These are phyloP conservation scores for Telenomus remus DNA, from an alignment of 1,140 invertebrate genomes.

Conservation along the genomic window DNA sequence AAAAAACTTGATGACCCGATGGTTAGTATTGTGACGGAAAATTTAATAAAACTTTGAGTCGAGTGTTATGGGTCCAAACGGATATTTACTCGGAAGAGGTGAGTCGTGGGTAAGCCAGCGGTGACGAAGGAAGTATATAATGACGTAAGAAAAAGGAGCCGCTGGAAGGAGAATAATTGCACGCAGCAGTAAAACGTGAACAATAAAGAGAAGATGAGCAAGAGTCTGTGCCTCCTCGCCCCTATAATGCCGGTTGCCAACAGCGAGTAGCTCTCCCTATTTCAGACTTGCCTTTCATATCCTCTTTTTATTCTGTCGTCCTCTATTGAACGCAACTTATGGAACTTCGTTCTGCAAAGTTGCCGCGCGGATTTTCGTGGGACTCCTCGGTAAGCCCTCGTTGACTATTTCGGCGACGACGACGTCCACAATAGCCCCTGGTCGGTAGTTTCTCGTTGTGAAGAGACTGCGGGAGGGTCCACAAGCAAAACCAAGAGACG, in stretches of 20 bases:
- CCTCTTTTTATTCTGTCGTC: conserved; percentile 67
- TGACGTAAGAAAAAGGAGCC: conserved; percentile 54
- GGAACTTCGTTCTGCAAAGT: conserved; percentile 67
- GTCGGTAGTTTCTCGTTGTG: conserved; percentile 67
- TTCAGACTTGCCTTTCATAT: conserved; percentile 48
- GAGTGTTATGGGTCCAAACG: conserved; percentile 51
- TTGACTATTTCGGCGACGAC: conserved; percentile 51
- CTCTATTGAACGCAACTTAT: conserved; percentile 70
- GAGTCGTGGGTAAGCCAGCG: conserved; percentile 33
- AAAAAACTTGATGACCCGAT: background rate
- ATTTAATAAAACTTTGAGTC: conserved; percentile 57
- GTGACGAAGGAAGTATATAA: conserved; percentile 42
- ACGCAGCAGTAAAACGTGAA: conserved; percentile 53
- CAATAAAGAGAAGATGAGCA: conserved; percentile 51
- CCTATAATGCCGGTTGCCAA: conserved; percentile 54
- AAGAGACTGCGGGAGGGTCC: conserved; percentile 23
- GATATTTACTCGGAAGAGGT: conserved; percentile 56
- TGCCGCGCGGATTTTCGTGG: conserved; percentile 66
- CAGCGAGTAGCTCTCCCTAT: conserved; percentile 41
- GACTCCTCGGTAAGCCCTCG: conserved; percentile 60
- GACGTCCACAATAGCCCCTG: conserved; percentile 64
- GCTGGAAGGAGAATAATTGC: conserved; percentile 61
- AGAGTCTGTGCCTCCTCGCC: conserved; percentile 33
- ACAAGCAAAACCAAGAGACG: conserved; percentile 29
- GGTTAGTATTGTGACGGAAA: conserved; percentile 36